phyloP scores from a whole-genome alignment of 1,140 invertebrate species.

The Zelostemma sp. region DNA sequence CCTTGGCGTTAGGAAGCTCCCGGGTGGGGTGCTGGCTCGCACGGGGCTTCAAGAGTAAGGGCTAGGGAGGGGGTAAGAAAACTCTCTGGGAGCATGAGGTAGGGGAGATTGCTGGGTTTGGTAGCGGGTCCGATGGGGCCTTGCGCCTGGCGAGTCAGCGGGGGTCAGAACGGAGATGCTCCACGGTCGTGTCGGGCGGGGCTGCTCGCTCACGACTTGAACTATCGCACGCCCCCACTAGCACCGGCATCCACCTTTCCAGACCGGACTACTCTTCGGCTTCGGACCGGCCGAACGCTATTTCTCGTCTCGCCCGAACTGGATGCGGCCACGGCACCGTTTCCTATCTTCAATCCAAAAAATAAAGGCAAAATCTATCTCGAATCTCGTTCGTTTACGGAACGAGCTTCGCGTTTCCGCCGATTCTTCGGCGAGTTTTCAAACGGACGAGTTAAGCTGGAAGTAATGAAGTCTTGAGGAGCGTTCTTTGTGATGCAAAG shows the following conservation, averaged over 20 bases:
- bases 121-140: slow-evolving; percentile 42
- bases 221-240: slow-evolving; percentile 72
- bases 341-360: neutral
- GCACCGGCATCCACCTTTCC: slow-evolving; percentile 67
- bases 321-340: slow-evolving; percentile 26
- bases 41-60: slow-evolving; percentile 16
- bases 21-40: slow-evolving; percentile 51
- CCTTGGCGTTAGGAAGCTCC: slow-evolving; percentile 53
- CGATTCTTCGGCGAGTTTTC: neutral
- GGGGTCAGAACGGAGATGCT: slow-evolving; percentile 69
- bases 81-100: slow-evolving; percentile 12
- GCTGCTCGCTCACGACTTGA: slow-evolving; percentile 71
- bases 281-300: slow-evolving; percentile 22
- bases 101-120: slow-evolving; percentile 27
- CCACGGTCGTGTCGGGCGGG: slow-evolving; percentile 70
- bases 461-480: neutral
- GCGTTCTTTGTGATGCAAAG: neutral
- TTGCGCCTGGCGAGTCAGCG: slow-evolving; percentile 58
- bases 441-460: neutral
- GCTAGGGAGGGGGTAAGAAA: slow-evolving; percentile 24
- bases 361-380: too few species aligned
- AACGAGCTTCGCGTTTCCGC: too few species aligned
- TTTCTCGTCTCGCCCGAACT: slow-evolving; percentile 33
- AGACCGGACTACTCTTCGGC: slow-evolving; percentile 43
- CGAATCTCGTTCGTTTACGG: too few species aligned